Conservation (phyloP, 2,113 vertebrate genomes). For the Hassar affinis region DNA sequence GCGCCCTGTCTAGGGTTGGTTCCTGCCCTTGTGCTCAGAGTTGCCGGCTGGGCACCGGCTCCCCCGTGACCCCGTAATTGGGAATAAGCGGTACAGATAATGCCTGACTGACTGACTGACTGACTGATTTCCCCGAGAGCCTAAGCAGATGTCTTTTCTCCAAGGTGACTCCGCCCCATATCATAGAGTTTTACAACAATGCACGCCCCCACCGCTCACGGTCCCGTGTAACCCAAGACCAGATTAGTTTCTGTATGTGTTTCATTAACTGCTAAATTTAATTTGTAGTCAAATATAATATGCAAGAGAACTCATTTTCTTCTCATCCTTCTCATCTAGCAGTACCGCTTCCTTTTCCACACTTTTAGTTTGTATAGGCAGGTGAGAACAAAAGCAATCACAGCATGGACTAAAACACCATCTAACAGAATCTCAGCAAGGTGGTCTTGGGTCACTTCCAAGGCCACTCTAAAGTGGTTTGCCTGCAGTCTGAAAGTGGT, state of each 20-base stretch:
- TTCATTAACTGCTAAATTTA: conserved; percentile 36
- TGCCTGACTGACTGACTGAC: no score
- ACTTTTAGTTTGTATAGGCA: conserved; percentile 13
- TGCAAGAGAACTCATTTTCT: conserved; percentile 18
- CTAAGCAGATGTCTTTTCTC: conserved; percentile 1
- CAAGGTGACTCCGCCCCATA: conserved; percentile 6
- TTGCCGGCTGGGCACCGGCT: no score
- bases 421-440: neutral
- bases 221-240: neutral
- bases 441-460: neutral
- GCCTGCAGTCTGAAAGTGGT: neutral
- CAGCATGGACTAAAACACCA: neutral
- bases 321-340: conserved; percentile 11
- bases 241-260: neutral
- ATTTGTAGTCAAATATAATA: conserved; percentile 34
- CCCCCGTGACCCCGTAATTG: no score
- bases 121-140: no score
- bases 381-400: neutral
- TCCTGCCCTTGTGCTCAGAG: no score
- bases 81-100: no score
- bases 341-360: conserved; percentile 60
- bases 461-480: neutral
- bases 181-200: conserved; percentile 17
- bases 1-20: no score
- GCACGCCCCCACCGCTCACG: neutral